Percentiles rank a stretch among this genome's conserved stretches.
Evolutionary conservation across 2,888 invertebrate species (phyloP).

Genomic region (Drosophila anomalata): DNA sequence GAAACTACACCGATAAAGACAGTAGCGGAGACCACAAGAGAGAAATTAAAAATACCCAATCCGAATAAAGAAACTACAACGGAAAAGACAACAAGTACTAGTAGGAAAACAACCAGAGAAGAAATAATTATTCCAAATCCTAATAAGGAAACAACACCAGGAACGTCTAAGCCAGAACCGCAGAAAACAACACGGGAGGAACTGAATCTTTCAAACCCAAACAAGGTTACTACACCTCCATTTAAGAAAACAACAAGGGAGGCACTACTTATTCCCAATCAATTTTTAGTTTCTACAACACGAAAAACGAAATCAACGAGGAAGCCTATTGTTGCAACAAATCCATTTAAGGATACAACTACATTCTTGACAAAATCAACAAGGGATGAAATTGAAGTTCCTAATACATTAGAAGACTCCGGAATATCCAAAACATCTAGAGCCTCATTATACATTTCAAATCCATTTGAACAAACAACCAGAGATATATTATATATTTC

Average conservation of each 20-base stretch:
- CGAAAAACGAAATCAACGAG: neutral
- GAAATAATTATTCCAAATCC: neutral
- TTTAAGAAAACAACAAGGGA: neutral
- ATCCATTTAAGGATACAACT: too few relatives aligned
- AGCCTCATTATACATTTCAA: neutral
- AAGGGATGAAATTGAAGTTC: too few relatives aligned
- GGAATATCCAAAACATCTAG: neutral
- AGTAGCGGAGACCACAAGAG: neutral
- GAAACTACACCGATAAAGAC: neutral
- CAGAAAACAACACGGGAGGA: neutral
- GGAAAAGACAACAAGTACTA: neutral
- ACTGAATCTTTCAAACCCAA: neutral
- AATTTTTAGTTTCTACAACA: neutral
- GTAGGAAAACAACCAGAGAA: neutral
- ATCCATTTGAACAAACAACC: neutral
- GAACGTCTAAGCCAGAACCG: neutral
- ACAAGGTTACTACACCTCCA: neutral
- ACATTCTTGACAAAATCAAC: too few relatives aligned
- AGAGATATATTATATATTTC: too few relatives aligned
- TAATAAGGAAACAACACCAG: neutral
- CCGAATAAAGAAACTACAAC: neutral
- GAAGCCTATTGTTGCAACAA: neutral
- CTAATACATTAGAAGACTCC: too few relatives aligned
- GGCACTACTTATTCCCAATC: neutral
- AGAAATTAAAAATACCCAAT: neutral